phyloP scores from a whole-genome alignment of 1,140 invertebrate species.

The Mizuhopecten yessoensis region DNA sequence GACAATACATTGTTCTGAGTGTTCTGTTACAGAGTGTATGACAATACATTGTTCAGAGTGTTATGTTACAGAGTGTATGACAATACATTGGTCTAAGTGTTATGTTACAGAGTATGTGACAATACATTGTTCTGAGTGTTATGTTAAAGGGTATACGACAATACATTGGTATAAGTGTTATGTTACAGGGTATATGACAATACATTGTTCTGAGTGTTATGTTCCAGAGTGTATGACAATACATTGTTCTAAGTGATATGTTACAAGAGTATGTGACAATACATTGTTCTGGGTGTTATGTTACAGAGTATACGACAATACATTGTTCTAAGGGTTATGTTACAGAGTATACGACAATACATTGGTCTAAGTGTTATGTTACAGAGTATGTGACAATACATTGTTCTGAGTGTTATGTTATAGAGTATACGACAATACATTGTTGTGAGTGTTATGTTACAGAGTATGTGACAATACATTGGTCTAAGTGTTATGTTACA shows the following conservation, averaged over 20 bases:
- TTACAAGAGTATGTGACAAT: constrained; percentile 81
- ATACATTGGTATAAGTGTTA: constrained; percentile 67
- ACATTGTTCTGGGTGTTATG: constrained; percentile 57
- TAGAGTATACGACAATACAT: no score
- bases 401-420: no score
- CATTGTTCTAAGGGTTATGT: not conserved
- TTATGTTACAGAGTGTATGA: no score
- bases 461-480: no score
- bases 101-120: no score
- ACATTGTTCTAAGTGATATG: not conserved
- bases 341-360: no score
- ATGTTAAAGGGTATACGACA: constrained; percentile 80
- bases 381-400: constrained; percentile 82
- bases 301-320: no score
- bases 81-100: not conserved
- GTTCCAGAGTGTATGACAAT: no score
- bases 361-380: not conserved
- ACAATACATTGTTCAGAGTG: constrained; percentile 75
- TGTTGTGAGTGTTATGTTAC: not conserved
- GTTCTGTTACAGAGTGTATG: constrained; percentile 77
- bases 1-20: not conserved
- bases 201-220: not conserved
- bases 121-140: not conserved
- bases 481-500: constrained; percentile 55
- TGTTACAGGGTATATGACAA: no score